phyloP scores from a whole-genome alignment of 2,888 invertebrate genomes.

The Panopea generosa region DNA sequence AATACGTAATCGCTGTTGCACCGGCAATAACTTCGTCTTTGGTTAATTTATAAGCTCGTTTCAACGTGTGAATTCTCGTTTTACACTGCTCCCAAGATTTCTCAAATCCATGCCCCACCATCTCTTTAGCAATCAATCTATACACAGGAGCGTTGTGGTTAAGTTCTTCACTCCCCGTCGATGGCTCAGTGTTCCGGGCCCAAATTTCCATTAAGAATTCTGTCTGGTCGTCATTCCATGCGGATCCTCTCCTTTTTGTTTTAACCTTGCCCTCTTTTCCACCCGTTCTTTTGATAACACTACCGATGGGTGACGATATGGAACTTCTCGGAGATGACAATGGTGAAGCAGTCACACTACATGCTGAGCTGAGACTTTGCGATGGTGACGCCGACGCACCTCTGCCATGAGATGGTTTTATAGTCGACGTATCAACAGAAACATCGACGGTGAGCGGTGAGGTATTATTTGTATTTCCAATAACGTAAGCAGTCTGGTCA shows the following conservation, averaged over 20 bases:
- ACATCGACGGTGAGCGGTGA: neutral
- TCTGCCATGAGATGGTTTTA: neutral
- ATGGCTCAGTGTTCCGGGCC: constrained; percentile 41
- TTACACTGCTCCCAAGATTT: constrained; percentile 62
- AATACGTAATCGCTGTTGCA: constrained; percentile 47
- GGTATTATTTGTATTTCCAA: too few species aligned
- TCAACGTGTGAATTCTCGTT: constrained; percentile 57
- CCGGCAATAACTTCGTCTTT: constrained; percentile 51
- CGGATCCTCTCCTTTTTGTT: constrained; percentile 46
- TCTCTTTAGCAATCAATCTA: constrained; percentile 44
- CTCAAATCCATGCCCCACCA: constrained; percentile 44
- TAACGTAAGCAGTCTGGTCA: too few species aligned
- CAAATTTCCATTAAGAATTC: constrained; percentile 59
- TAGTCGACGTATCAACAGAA: neutral
- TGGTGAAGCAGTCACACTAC: neutral
- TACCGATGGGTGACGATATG: neutral
- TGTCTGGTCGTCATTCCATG: constrained; percentile 60
- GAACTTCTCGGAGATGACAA: neutral
- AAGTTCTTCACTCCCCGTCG: constrained; percentile 33
- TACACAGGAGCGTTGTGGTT: constrained; percentile 54
- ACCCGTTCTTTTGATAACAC: neutral
- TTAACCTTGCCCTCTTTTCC: constrained; percentile 12
- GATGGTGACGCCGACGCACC: neutral
- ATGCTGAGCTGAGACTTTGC: neutral
- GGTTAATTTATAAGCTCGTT: constrained; percentile 58